These are phyloP conservation scores for human (Homo sapiens) DNA, from an alignment of 2,113 vertebrate species.

Conservation along the genomic window GRCh38 chr12:21922501-21923000, in stretches of 20 bases:
- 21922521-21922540: background rate
- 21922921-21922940: background rate
- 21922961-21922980: background rate
- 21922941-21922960: background rate
- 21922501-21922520: background rate
- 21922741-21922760: background rate
- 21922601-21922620: background rate
- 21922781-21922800: background rate
- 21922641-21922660: background rate
- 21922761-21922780: background rate
- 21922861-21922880: background rate
- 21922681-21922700: background rate
- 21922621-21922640: background rate
- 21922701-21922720: background rate
- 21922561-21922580: background rate
- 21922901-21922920: background rate
- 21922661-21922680: background rate
- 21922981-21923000: background rate
- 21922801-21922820: background rate
- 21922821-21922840: background rate
- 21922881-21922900: background rate
- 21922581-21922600: background rate
- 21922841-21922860: background rate
- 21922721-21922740: background rate
- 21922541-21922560: background rate